Evolutionary conservation across 2,797 vertebrate species (phyloP), one percentile per base, ranked within the genome.

Genomic region (Brachyalestes nurse): DNA sequence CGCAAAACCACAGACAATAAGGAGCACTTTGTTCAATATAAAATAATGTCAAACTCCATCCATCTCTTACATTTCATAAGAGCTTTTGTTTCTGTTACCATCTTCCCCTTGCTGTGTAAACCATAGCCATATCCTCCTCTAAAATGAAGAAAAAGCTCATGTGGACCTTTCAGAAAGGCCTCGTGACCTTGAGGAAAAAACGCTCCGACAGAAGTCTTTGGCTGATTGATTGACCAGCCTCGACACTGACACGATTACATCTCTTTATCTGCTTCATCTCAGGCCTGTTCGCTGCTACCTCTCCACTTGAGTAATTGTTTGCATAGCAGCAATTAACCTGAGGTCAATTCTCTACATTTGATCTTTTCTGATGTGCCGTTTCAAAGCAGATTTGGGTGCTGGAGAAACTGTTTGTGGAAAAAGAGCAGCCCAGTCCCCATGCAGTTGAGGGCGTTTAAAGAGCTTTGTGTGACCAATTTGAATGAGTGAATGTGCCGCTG

Each of bases 241-340:
- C 21, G 74, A 75, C 71, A 82, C 75, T 66, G 55, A 45, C 53
- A 72, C 47, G 40, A 72, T 65, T 53, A 55, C 45, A 74, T 6
- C 72, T 21, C 19, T 72, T 66, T 64, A 75, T 53, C 55, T 66
- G 62, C 38, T 66, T 79, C 57, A 47, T 58, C 62, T 77, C 45
- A 64, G 28, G 60, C 75, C 79, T 13, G 16, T 42, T 73, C 51
- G 47, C 70, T 73, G 25, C 55, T 72, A 65, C 14, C 28, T 77
- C 47, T 80, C 25, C 57, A 58, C 49, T 58, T 66, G 34, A 61
- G 75, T 75, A 80, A 78, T 45, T 77, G 64, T 74, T 80, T 82
- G 65, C 25, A 57, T 64, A 77, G 55, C 69, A 49, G 23, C 77
- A 71, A 75, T 79, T 75, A 79, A 76, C 75, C 74, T 67, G 21